Base-by-base conservation (phyloP, 2,888 invertebrate species). In the Apodemia zela region DNA sequence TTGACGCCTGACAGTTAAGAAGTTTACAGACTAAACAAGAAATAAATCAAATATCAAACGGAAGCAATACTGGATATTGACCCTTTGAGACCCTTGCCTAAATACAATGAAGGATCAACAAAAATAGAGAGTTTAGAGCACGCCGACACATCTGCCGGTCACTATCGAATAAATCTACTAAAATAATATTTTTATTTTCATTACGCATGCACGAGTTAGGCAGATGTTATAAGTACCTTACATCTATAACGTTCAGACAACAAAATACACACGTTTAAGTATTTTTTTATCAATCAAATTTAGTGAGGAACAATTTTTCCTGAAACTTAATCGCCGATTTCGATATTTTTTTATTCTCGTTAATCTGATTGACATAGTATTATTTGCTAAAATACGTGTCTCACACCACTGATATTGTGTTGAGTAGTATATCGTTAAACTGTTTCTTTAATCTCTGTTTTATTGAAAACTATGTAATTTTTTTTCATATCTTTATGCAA, bases 121-220 rank as follows among this genome's bases (percentile, higher is more conserved):
- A 89, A 89, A 88, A 89, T 84, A 87, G 81, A 85, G 82, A 79
- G 80, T 69, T 71, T 72, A 74, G 77, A 80, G 77, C 75, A 72
- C 80, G 79, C 82, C 82, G 75, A 78, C 79, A 82, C 90, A 91
- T 91, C 90, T 91, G 90, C 88, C 82, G 81, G 74, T 75, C 82
- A 84, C 86, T 89, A 90, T 91, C 90, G 78, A 85, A 90, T 89
- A 89, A 90, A 91, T 91, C 89, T 89, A 89, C 85, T 82, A 83
- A 88, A 89, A 89, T 90, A 85, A 87, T 90, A 90, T 90, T 91
- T 89, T 91, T 89, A 89, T 91, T 89, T 89, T 89, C 88, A 89
- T 89, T 89, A 86, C 84, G 85, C 78, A 72, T 80, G 82, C 84
- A 78, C 82, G 85, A 83, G 85, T 87, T 85, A 82, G 84, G 85